These are phyloP conservation scores for Plotosus lineatus DNA, from an alignment of 2,113 vertebrate species.

Conservation along the genomic window DNA sequence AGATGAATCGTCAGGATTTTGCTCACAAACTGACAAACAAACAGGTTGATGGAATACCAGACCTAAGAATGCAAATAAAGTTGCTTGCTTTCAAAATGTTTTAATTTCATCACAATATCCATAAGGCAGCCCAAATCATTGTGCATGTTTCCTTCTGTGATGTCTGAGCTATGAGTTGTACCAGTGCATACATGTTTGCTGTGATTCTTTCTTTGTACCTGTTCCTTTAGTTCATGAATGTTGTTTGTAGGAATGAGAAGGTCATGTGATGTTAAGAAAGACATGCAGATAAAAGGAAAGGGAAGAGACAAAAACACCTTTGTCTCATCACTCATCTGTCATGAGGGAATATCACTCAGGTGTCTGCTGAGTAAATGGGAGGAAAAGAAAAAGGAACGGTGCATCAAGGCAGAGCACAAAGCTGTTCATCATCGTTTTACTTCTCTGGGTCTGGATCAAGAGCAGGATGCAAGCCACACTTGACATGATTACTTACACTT, in stretches of 20 bases:
- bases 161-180: neutral
- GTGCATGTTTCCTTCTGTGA: neutral
- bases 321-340: conserved; percentile 7
- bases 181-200: neutral
- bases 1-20: no score
- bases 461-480: neutral
- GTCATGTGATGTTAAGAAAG: neutral
- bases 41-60: no score
- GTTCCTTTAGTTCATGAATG: neutral
- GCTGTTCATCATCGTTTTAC: neutral
- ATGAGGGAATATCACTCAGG: conserved; percentile 4
- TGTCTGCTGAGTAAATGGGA: conserved; percentile 22
- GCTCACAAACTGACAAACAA: no score
- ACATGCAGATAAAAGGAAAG: neutral
- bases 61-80: no score
- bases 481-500: conserved; percentile 8
- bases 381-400: neutral
- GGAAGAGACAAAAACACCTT: neutral
- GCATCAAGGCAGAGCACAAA: neutral
- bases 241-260: neutral
- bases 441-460: neutral
- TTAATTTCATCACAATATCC: neutral
- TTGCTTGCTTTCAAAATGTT: neutral
- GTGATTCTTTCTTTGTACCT: neutral
- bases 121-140: neutral